These are phyloP conservation scores for Phanerotoma sp. DNA, from an alignment of 2,888 invertebrate genomes.

Conservation along the genomic window DNA sequence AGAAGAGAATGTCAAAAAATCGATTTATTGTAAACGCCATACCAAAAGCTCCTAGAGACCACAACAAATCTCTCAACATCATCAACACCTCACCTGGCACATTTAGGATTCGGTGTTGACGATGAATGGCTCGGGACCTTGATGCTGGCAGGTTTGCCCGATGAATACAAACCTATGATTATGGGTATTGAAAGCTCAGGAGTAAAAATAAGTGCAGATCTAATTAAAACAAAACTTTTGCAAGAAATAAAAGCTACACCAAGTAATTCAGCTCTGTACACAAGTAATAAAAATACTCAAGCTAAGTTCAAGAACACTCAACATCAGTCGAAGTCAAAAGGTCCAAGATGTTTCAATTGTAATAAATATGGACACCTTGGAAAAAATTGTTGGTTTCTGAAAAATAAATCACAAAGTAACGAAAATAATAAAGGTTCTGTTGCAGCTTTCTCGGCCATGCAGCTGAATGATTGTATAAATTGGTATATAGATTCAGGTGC, in stretches of 20 bases:
- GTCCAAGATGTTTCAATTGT: too few species aligned
- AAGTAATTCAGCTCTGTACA: too few species aligned
- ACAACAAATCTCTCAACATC: too few species aligned
- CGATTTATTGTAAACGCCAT: too few species aligned
- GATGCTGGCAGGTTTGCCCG: slow-evolving; percentile 38
- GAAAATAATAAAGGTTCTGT: too few species aligned
- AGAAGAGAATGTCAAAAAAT: too few species aligned
- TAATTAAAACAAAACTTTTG: slow-evolving; percentile 37
- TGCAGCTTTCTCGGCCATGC: neutral
- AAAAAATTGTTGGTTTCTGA: too few species aligned
- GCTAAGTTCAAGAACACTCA: slow-evolving; percentile 12
- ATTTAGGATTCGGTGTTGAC: slow-evolving; percentile 31
- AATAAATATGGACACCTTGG: too few species aligned
- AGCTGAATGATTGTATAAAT: neutral
- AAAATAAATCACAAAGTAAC: too few species aligned
- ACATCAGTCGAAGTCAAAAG: slow-evolving; percentile 7
- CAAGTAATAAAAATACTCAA: neutral
- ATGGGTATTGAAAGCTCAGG: slow-evolving; percentile 37
- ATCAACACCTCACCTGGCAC: too few species aligned
- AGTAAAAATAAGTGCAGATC: slow-evolving; percentile 33
- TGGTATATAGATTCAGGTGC: slow-evolving; percentile 33
- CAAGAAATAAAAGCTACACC: slow-evolving; percentile 30
- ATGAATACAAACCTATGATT: slow-evolving; percentile 40
- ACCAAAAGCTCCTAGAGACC: too few species aligned
- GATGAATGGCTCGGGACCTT: slow-evolving; percentile 42